These are phyloP conservation scores for Pristionchus entomophagus DNA, from an alignment of 2,888 invertebrate species.

Conservation along the genomic window DNA sequence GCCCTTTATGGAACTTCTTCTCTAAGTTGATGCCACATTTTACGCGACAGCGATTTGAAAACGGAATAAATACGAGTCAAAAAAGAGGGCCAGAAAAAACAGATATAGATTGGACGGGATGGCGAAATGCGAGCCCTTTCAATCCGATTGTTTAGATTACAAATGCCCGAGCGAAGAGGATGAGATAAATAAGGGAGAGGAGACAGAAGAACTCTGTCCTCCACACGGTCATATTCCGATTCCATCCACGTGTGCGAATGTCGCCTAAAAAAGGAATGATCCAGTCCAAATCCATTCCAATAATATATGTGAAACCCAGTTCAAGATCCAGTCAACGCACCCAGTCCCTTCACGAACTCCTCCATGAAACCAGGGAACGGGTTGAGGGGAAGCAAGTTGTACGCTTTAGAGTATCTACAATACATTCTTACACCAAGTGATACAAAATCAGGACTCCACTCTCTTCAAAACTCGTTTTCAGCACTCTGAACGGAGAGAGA, in stretches of 20 bases:
- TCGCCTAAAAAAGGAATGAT: slow-evolving; percentile 11
- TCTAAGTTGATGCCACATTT: too few relatives aligned
- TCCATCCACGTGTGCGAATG: slow-evolving; percentile 49
- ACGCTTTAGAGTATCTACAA: background rate
- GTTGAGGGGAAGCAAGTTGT: background rate
- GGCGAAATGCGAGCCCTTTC: background rate
- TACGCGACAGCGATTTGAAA: too few relatives aligned
- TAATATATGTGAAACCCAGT: background rate
- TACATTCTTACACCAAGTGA: too few relatives aligned
- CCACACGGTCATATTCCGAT: slow-evolving; percentile 43
- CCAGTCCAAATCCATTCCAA: too few relatives aligned
- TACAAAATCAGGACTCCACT: too few relatives aligned
- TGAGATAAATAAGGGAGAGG: slow-evolving; percentile 20
- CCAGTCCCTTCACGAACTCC: background rate
- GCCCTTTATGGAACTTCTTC: too few relatives aligned
- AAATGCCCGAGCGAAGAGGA: slow-evolving; percentile 42
- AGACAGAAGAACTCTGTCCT: slow-evolving; percentile 13
- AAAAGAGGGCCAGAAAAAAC: too few relatives aligned
- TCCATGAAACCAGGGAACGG: background rate
- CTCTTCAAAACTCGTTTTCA: background rate
- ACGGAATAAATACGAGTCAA: too few relatives aligned
- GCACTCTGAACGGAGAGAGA: too few relatives aligned
- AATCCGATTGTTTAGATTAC: slow-evolving; percentile 39
- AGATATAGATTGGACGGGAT: too few relatives aligned
- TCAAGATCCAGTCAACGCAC: background rate